Evolutionary conservation across 1,140 invertebrate species (phyloP).

Genomic region (Drosophila sp.): DNA sequence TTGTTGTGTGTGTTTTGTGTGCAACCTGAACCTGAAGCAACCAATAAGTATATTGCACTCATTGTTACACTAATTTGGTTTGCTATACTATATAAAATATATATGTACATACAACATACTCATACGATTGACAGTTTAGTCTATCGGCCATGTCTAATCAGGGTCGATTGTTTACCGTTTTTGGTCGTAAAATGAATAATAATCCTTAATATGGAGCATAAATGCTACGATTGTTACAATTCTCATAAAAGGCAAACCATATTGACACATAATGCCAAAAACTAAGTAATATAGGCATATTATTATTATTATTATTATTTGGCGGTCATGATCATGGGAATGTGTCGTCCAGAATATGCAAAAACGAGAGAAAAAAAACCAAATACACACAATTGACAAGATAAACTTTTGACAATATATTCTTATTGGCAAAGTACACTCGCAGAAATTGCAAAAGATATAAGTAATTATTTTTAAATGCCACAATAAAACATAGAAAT

Average conservation of each 20-base stretch:
- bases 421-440: neutral
- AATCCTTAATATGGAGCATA: slow-evolving; percentile 76
- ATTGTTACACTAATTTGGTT: slow-evolving; percentile 67
- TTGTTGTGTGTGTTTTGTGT: neutral
- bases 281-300: slow-evolving; percentile 16
- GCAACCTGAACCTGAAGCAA: neutral
- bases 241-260: slow-evolving; percentile 66
- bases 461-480: neutral
- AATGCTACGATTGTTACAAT: slow-evolving; percentile 69
- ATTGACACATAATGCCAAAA: slow-evolving; percentile 72
- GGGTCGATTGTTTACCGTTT: slow-evolving; percentile 67
- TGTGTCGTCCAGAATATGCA: neutral
- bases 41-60: slow-evolving; percentile 31
- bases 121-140: slow-evolving; percentile 65
- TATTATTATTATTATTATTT: neutral
- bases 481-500: neutral
- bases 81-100: neutral
- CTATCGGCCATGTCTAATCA: slow-evolving; percentile 66
- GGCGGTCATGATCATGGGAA: slow-evolving; percentile 12
- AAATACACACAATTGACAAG: slow-evolving; percentile 8
- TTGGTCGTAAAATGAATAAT: slow-evolving; percentile 70
- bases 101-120: neutral
- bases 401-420: slow-evolving; percentile 17
- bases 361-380: neutral
- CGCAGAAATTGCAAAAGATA: neutral